Evolutionary conservation across 2,888 invertebrate species (phyloP), one percentile per base, ranked within the genome.

Genomic region (Lasioglossum vierecki): DNA sequence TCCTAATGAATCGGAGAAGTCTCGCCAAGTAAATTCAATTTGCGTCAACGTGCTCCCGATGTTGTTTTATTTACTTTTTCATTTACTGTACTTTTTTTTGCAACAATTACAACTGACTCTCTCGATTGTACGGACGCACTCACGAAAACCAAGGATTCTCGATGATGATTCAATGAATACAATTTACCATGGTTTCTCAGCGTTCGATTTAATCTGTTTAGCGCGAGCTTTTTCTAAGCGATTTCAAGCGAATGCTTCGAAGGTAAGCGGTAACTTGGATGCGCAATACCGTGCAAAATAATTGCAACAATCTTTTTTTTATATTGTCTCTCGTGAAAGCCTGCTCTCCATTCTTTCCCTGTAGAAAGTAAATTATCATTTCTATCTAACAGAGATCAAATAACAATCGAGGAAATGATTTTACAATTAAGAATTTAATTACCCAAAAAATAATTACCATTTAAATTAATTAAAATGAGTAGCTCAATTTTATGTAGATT

Each of bases 231-330:
- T 79, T 68, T 85, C 84, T 84, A 80, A 85, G 76, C 84, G 70
- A 84, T 80, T 84, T 80, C 70, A 85, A 85, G 85, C 84, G 77
- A 80, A 84, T 85, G 80, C 85, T 84, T 84, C 80, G 80, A 76
- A 84, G 77, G 84, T 66, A 85, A 85, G 84, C 84, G 76, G 63
- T 74, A 80, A 84, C 80, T 85, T 77, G 77, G 84, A 77, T 80
- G 80, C 80, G 30, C 80, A 78, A 84, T 78, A 85, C 85, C 85
- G 78, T 84, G 85, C 80, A 85, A 85, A 85, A 72, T 68, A 68
- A 68, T 66, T 46, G 44, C 39, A 46, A 39, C 49, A 18, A 66
- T 63, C 22, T 41, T 39, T 1, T 22, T 22, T 0, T 53, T 35
- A 4, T n/a, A 22, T 41, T 4, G 4, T n/a, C n/a, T 68, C 22